These are phyloP conservation scores for Rhyacophila brunnea DNA, from an alignment of 1,140 invertebrate genomes.

Conservation along the genomic window DNA sequence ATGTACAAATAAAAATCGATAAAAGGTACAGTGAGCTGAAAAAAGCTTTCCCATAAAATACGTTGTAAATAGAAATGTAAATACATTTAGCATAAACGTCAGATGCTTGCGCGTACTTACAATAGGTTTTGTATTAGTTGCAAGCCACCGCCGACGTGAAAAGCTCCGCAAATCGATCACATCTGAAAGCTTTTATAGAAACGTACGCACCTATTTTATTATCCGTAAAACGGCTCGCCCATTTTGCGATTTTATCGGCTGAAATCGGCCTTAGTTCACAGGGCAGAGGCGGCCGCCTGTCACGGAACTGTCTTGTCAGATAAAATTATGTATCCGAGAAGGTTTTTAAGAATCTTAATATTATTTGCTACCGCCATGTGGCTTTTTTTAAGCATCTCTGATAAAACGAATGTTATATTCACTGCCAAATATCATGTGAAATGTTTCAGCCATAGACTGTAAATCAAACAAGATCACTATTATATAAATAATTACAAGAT, in stretches of 20 bases:
- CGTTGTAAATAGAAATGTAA: too few relatives aligned
- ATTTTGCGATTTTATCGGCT: conserved; percentile 29
- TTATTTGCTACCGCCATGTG: too few relatives aligned
- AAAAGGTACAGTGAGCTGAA: too few relatives aligned
- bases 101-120: background rate
- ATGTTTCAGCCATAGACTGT: too few relatives aligned
- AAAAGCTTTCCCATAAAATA: too few relatives aligned
- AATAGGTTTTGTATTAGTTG: conserved; percentile 4
- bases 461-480: too few relatives aligned
- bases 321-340: conserved; percentile 32
- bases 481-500: too few relatives aligned
- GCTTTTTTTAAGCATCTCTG: too few relatives aligned
- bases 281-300: conserved; percentile 16
- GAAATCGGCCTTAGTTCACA: conserved; percentile 28
- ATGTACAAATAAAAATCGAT: too few relatives aligned
- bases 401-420: too few relatives aligned
- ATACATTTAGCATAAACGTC: background rate
- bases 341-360: conserved; percentile 17
- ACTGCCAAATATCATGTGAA: too few relatives aligned
- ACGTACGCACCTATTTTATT: conserved; percentile 32
- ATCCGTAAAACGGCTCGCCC: conserved; percentile 20
- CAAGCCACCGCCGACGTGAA: background rate
- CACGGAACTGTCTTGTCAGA: conserved; percentile 31
- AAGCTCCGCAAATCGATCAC: conserved; percentile 17
- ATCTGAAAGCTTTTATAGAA: conserved; percentile 25